Conservation (phyloP, 2,113 vertebrate genomes). For the Hepsetus odoe region DNA sequence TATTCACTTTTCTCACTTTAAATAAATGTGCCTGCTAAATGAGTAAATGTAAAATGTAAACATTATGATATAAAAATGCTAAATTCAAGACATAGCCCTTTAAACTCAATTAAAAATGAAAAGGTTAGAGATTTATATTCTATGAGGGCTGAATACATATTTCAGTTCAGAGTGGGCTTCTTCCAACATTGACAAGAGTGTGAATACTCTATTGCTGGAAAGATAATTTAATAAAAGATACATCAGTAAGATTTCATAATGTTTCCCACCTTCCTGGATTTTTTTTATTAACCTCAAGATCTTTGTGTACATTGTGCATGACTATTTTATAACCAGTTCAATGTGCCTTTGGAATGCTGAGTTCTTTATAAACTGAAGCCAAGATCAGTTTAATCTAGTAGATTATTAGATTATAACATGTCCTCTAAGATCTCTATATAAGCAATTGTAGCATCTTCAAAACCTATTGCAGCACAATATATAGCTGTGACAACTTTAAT, state of each 20-base stretch:
- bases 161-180: not conserved
- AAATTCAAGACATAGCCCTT: too few species aligned
- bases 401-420: constrained; percentile 48
- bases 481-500: not conserved
- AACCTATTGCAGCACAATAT: not conserved
- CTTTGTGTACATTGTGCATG: constrained; percentile 51
- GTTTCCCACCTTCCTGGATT: constrained; percentile 10
- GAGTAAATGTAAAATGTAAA: too few species aligned
- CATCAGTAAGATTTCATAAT: not conserved
- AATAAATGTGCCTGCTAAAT: too few species aligned
- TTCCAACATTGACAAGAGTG: not conserved
- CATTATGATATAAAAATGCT: too few species aligned
- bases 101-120: not conserved
- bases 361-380: constrained; percentile 55
- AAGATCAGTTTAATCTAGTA: constrained; percentile 53
- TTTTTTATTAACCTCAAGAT: constrained; percentile 32
- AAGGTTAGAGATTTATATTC: too few species aligned
- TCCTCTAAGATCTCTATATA: not conserved
- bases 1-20: too few species aligned
- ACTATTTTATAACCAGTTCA: constrained; percentile 46
- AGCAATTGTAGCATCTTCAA: not conserved
- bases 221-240: not conserved
- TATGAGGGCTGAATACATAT: too few species aligned
- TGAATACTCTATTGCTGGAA: not conserved
- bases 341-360: constrained; percentile 57